phyloP scores from a whole-genome alignment of 1,140 invertebrate genomes.

The Cotesia chilonis region DNA sequence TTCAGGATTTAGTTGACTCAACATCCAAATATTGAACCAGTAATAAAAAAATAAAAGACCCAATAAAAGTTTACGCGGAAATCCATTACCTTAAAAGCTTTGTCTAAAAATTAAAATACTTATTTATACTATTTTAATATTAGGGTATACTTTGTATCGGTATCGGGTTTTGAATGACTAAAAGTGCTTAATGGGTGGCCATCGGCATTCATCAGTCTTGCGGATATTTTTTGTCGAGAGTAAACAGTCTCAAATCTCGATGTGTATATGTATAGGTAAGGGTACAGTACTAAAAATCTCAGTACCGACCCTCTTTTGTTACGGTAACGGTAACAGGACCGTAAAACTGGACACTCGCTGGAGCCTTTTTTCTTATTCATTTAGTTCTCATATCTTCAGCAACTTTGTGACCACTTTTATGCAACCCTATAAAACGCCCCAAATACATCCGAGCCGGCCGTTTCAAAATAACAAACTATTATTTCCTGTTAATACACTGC shows the following conservation, averaged over 20 bases:
- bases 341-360: too few relatives aligned
- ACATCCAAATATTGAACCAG: too few relatives aligned
- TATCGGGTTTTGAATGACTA: not conserved
- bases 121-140: too few relatives aligned
- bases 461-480: conserved; percentile 24
- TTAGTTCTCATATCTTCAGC: not conserved
- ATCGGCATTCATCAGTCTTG: not conserved
- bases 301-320: conserved; percentile 30
- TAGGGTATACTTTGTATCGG: too few relatives aligned
- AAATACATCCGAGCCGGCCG: conserved; percentile 32
- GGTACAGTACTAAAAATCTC: too few relatives aligned
- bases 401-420: conserved; percentile 37
- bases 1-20: too few relatives aligned
- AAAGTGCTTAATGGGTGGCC: conserved; percentile 29
- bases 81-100: too few relatives aligned
- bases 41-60: too few relatives aligned
- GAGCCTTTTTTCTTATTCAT: too few relatives aligned
- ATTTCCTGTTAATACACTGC: not conserved
- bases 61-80: too few relatives aligned
- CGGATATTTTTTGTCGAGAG: conserved; percentile 34
- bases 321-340: conserved; percentile 33
- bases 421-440: conserved; percentile 36
- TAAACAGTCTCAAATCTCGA: conserved; percentile 42
- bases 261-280: conserved; percentile 36
- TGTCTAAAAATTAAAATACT: not conserved